Conservation (phyloP, 2,113 vertebrate genomes). For the Ivindomyrus marchei region DNA sequence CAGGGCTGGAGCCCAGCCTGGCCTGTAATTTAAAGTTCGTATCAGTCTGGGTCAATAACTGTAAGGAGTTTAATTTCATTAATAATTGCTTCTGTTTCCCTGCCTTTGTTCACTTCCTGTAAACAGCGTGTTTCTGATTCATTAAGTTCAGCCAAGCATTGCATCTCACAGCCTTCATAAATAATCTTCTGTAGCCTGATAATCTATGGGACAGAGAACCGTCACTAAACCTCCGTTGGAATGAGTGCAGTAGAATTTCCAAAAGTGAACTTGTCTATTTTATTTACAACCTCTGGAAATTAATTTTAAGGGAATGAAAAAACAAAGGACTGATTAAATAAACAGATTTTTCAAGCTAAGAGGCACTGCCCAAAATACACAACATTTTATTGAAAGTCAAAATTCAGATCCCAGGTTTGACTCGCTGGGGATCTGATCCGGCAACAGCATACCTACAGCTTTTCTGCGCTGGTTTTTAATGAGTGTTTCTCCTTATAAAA, state of each 20-base stretch:
- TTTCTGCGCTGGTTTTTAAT: background rate
- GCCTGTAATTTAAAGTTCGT: slow-evolving; percentile 12
- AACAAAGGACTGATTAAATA: background rate
- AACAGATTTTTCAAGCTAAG: background rate
- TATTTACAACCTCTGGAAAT: background rate
- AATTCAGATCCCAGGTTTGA: background rate
- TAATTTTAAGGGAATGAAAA: background rate
- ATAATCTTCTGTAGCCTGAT: slow-evolving; percentile 3
- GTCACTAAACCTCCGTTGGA: background rate
- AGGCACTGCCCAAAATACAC: background rate
- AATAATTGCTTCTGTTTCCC: slow-evolving; percentile 24
- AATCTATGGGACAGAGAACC: background rate
- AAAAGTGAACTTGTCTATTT: background rate
- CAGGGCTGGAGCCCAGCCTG: background rate
- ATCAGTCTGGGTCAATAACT: slow-evolving; percentile 6
- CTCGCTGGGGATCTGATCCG: background rate
- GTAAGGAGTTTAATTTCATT: slow-evolving; percentile 24
- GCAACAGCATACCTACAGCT: background rate
- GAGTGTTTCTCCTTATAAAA: background rate
- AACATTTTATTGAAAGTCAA: background rate
- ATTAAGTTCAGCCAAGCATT: slow-evolving; percentile 21
- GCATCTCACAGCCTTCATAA: slow-evolving; percentile 15
- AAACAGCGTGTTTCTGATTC: slow-evolving; percentile 22
- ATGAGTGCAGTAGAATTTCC: background rate
- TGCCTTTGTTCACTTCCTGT: slow-evolving; percentile 17